A percentile compares a stretch with the other conserved stretches of the same genome.
These are phyloP conservation scores for Periophthalmodon schlosseri DNA, from an alignment of 2,113 vertebrate species.

Conservation along the genomic window DNA sequence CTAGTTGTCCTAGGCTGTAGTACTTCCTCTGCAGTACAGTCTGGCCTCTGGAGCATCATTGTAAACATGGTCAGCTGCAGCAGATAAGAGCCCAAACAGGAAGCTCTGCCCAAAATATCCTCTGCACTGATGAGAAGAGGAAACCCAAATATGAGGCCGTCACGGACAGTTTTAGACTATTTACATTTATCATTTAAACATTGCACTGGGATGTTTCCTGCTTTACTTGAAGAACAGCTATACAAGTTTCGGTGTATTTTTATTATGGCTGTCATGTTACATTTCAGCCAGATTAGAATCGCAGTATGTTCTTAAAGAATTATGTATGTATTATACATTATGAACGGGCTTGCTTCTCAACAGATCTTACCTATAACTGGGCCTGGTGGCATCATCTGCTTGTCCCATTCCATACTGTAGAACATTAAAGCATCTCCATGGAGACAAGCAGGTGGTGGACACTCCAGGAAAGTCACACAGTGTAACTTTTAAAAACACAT, in stretches of 20 bases:
- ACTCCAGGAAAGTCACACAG: too few relatives aligned
- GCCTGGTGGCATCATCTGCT: too few relatives aligned
- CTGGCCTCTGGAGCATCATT: slow-evolving; percentile 3
- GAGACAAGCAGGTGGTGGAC: too few relatives aligned
- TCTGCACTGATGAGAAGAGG: background rate
- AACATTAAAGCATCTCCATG: too few relatives aligned
- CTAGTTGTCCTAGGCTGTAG: background rate
- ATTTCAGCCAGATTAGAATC: too few relatives aligned
- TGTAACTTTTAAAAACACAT: too few relatives aligned
- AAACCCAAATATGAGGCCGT: background rate
- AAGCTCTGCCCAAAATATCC: slow-evolving; percentile 1
- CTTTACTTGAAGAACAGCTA: background rate
- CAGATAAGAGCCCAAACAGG: slow-evolving; percentile 9
- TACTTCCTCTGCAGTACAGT: background rate
- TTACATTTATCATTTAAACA: background rate
- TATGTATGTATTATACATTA: too few relatives aligned
- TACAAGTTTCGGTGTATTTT: background rate
- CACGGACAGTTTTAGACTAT: background rate
- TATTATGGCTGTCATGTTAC: too few relatives aligned
- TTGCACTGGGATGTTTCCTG: background rate
- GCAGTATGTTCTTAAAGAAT: too few relatives aligned
- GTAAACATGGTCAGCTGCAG: slow-evolving; percentile 1
- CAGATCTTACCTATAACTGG: too few relatives aligned
- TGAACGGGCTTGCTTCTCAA: too few relatives aligned
- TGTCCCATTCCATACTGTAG: too few relatives aligned